Evolutionary conservation across 2,797 vertebrate genomes (phyloP).

Genomic region (Myripristis jacobus): DNA sequence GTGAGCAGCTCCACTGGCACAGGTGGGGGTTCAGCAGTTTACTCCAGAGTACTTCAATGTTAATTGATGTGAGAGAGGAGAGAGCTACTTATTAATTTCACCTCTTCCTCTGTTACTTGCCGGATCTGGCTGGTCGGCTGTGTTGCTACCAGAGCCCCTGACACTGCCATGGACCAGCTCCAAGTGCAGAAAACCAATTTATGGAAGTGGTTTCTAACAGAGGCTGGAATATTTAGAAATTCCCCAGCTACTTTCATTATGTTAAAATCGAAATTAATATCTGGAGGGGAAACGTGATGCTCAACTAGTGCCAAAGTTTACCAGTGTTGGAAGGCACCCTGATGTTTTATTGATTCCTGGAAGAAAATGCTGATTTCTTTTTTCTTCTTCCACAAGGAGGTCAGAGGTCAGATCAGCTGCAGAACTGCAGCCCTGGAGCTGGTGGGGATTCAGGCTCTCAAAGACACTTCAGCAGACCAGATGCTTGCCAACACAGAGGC

Average conservation of each 20-base stretch:
- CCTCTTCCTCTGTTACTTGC: neutral
- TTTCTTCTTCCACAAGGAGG: no score
- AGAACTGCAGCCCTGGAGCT: no score
- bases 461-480: no score
- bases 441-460: no score
- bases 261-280: slow-evolving; percentile 17
- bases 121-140: neutral
- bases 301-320: neutral
- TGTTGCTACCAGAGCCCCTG: neutral
- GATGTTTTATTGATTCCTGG: slow-evolving; percentile 25
- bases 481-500: no score
- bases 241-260: neutral
- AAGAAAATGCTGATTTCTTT: no score
- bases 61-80: slow-evolving; percentile 29
- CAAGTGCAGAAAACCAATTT: neutral
- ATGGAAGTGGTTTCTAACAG: slow-evolving; percentile 1
- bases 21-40: slow-evolving; percentile 14
- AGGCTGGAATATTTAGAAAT: neutral
- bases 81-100: slow-evolving; percentile 6
- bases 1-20: slow-evolving; percentile 19
- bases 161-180: neutral
- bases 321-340: slow-evolving; percentile 15
- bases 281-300: neutral
- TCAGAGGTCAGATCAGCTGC: no score
- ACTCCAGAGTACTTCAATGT: slow-evolving; percentile 11